These are phyloP conservation scores for Salvelinus alpinus DNA, from an alignment of 2,113 vertebrate genomes.

Conservation along the genomic window DNA sequence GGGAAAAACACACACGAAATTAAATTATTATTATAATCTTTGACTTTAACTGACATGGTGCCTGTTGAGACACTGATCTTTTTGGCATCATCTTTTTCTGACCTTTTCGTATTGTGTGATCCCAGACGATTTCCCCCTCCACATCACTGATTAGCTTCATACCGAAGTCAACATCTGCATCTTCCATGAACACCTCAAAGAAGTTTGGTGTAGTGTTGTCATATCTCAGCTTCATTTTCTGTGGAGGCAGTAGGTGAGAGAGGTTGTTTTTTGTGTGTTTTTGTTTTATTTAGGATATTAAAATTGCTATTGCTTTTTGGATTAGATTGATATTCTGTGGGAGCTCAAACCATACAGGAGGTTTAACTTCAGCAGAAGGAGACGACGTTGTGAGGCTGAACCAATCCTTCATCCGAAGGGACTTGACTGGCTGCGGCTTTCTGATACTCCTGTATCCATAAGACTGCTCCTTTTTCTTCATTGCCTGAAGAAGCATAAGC, in stretches of 20 bases:
- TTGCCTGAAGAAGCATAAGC: not conserved
- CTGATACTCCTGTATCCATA: not conserved
- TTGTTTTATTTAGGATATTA: not conserved
- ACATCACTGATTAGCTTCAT: not conserved
- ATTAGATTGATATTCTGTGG: not conserved
- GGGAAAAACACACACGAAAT: not conserved
- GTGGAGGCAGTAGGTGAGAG: no score
- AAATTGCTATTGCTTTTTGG: not conserved
- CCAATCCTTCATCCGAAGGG: slow-evolving; percentile 8
- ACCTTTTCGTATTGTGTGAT: not conserved
- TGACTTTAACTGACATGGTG: no score
- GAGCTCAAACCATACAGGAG: not conserved
- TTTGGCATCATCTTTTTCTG: not conserved
- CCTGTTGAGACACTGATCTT: no score
- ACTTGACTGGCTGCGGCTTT: not conserved
- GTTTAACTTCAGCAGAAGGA: not conserved
- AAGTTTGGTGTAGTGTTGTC: not conserved
- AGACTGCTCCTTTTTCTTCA: not conserved
- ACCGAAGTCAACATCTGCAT: not conserved
- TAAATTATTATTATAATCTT: not conserved
- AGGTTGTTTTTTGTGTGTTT: not conserved
- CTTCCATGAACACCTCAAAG: slow-evolving; percentile 16
- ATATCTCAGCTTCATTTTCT: no score
- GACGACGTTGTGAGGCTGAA: not conserved
- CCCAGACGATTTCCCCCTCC: not conserved